Base-by-base conservation (phyloP, 2,797 vertebrate genomes). In the Xyrichtys novacula region DNA sequence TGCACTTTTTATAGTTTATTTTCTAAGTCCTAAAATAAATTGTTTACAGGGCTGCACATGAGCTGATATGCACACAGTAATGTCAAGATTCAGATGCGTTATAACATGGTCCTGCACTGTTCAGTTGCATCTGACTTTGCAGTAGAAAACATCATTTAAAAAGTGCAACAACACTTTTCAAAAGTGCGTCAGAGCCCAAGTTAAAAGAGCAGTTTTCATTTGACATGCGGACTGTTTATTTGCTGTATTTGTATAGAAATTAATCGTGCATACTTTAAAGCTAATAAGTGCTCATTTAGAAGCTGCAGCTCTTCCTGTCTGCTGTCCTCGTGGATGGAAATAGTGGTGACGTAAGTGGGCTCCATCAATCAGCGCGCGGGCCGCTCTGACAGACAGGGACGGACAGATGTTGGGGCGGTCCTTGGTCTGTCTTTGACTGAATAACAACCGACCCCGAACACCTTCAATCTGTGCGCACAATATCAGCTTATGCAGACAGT, bases 381-480 rank as follows among this genome's bases (percentile, higher is more conserved):
- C 61, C 70, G 47, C 71, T 29, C 12, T 90, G 87, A 90, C 84
- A 80, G 89, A 87, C 85, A 73, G 77, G 76, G 90, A 90, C 47
- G 34, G 80, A 90, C 91, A 93, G 86, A 91, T 91, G 89, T 83
- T 92, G 83, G 92, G 93, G 92, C 93, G 92, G 91, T 91, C 89
- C 92, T 85, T 85, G 83, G 48, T 80, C 76, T 84, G 80, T 84
- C 60, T 88, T 84, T 88, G 78, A 81, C 71, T 78, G 74, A 79
- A 85, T 86, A 87, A 84, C 82, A 86, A 65, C 78, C 83, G 84
- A 86, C 81, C 78, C 86, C 85, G 59, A 78, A 75, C 77, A 64
- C 71, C 80, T 81, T 46, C 74, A n/a, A n/a, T 49, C 85, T 76
- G 79, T 78, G 56, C 86, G 84, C n/a, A n/a, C n/a, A 84, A 76